Conservation (phyloP, 2,797 vertebrate genomes). For the Neosalanx taihuensis region DNA sequence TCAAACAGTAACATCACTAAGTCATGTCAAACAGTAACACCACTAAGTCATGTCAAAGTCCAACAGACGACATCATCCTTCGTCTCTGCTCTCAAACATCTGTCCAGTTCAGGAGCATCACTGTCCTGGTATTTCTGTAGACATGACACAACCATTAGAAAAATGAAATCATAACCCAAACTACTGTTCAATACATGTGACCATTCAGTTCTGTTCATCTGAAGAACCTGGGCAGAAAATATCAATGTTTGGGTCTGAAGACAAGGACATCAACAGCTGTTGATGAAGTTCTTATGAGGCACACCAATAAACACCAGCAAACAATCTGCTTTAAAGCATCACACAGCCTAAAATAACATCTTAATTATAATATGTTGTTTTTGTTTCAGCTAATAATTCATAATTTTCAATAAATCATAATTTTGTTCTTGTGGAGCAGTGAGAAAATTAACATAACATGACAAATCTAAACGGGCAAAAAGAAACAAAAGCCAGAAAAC, state of each 20-base stretch:
- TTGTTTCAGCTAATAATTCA: background rate
- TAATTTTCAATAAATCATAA: background rate
- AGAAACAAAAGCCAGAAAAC: constrained; percentile 35
- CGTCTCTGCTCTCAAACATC: too few species aligned
- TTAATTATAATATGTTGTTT: background rate
- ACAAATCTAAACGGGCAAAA: constrained; percentile 40
- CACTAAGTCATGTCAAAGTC: too few species aligned
- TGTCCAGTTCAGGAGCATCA: background rate
- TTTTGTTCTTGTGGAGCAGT: background rate
- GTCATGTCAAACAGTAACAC: too few species aligned
- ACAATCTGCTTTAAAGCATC: background rate
- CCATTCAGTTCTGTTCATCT: background rate
- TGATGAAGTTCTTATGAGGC: background rate
- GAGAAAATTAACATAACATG: constrained; percentile 7
- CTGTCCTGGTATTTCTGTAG: background rate
- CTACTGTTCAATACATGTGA: constrained; percentile 5
- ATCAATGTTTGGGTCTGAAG: too few species aligned
- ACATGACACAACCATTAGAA: background rate
- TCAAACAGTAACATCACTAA: too few species aligned
- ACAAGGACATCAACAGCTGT: background rate
- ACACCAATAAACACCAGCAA: constrained; percentile 3
- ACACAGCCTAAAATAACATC: background rate
- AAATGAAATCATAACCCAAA: background rate
- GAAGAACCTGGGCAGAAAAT: constrained; percentile 3
- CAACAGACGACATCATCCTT: too few species aligned